These are phyloP conservation scores for Hypomecis atomaria DNA, from an alignment of 2,888 invertebrate species.

Conservation along the genomic window DNA sequence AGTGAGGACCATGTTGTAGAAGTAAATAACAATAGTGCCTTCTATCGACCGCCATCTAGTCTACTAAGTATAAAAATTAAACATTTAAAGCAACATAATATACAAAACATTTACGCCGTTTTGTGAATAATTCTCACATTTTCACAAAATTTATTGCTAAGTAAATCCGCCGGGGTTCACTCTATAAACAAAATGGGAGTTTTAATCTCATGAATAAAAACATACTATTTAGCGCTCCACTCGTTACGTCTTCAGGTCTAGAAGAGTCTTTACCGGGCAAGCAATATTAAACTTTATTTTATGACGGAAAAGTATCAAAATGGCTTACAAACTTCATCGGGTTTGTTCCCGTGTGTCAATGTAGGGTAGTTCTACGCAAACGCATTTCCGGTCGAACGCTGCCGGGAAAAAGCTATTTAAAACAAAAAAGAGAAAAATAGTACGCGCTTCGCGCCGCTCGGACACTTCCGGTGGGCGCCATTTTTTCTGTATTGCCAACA, in stretches of 20 bases:
- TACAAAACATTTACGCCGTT: conserved; percentile 53
- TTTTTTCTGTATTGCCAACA: conserved; percentile 85
- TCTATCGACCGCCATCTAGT: conserved; percentile 8
- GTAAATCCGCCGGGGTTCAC: conserved; percentile 80
- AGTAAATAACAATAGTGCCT: conserved; percentile 5
- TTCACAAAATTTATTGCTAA: conserved; percentile 77
- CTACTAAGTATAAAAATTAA: conserved; percentile 36
- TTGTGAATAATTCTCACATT: conserved; percentile 65
- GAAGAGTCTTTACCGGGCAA: conserved; percentile 51
- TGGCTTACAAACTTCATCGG: conserved; percentile 64
- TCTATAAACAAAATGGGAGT: conserved; percentile 81
- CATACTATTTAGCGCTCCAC: conserved; percentile 82
- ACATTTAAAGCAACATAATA: conserved; percentile 34
- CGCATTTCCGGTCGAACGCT: conserved; percentile 83
- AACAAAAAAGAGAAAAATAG: conserved; percentile 83
- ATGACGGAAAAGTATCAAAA: conserved; percentile 63
- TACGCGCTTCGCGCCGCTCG: conserved; percentile 82
- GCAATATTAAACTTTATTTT: conserved; percentile 61
- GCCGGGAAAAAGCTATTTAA: conserved; percentile 85
- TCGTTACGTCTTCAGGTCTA: conserved; percentile 65
- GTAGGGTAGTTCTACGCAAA: conserved; percentile 80
- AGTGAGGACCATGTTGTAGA: conserved; percentile 8
- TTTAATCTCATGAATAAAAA: conserved; percentile 83
- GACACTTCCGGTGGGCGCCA: conserved; percentile 85
- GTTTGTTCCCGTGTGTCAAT: conserved; percentile 69